Evolutionary conservation across 2,888 invertebrate genomes (phyloP), one percentile per base, ranked within the genome.

Genomic region (Pasiphila rectangulata): DNA sequence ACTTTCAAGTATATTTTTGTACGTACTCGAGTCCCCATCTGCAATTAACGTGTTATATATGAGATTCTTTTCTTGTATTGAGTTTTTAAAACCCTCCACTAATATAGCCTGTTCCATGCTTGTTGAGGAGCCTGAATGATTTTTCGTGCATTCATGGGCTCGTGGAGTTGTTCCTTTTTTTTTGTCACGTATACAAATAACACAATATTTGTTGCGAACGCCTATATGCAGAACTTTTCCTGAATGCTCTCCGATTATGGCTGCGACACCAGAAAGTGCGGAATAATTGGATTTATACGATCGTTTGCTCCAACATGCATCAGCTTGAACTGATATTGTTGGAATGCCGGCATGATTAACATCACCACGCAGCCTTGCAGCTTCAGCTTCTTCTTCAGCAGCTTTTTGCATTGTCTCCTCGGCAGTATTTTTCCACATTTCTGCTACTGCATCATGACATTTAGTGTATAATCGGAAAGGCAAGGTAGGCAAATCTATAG

Each of bases 71-170:
- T 41, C 29, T 23, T 27, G 21, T 10, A 57, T 43, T 4, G 55
- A 55, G 12, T n/a, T 23, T 23, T 51, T 55, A 42, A 57, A 59
- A 46, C 55, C 56, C 48, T 55, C 51, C 4, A 54, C 56, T 23
- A 59, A 6, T 13, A 50, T 46, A 9, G 34, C 35, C 48, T 53
- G 54, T 13, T 54, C 59, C 55, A 59, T 59, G 29, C 57, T 54
- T 10, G 57, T 54, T 5, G 56, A 54, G 1, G 54, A 56, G 6
- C 56, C 51, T 7, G 15, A 35, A 49, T 54, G 46, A 25, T 56
- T 57, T 54, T 52, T 55, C 2, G 46, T 46, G 41, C 55, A 59
- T 6, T 51, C 20, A 9, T 57, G 56, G 5, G 27, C n/a, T 35
- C 15, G 17, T 35, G 46, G 27, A 15, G 47, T 9, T 19, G 7